Conservation (phyloP, 2,797 vertebrate genomes). For the Picus viridis region DNA sequence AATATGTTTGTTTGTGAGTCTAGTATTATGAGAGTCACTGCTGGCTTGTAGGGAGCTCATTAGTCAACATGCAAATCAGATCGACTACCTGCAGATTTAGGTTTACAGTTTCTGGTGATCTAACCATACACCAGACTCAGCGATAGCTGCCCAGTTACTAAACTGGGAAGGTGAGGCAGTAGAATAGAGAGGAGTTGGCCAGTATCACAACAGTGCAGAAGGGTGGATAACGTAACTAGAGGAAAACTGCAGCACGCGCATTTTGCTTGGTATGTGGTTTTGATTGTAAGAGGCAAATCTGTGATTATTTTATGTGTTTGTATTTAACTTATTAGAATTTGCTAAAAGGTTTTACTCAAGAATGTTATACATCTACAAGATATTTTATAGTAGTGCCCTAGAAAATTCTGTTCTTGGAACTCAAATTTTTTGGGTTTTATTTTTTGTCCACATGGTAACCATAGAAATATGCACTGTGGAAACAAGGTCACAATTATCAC, state of each 20-base stretch:
- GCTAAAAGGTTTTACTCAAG: neutral
- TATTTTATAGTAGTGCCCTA: neutral
- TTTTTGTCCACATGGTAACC: neutral
- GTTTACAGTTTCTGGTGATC: neutral
- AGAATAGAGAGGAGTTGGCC: neutral
- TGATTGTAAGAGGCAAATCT: neutral
- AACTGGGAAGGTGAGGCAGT: neutral
- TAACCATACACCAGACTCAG: neutral
- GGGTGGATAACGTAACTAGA: neutral
- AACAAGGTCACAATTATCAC: neutral
- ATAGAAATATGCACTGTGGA: constrained; percentile 27
- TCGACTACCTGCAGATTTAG: neutral
- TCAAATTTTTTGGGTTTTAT: neutral
- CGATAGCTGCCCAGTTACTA: neutral
- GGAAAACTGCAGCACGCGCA: neutral
- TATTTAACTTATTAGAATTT: neutral
- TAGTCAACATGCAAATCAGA: neutral
- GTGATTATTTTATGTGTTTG: neutral
- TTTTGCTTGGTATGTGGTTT: neutral
- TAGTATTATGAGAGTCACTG: neutral
- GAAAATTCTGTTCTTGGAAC: constrained; percentile 29
- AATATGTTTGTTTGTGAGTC: neutral
- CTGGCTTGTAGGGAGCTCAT: neutral
- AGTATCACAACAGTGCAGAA: neutral
- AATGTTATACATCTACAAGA: neutral